Evolutionary conservation across 2,797 vertebrate species (phyloP).

Genomic region (Sebastes hopkinsi): DNA sequence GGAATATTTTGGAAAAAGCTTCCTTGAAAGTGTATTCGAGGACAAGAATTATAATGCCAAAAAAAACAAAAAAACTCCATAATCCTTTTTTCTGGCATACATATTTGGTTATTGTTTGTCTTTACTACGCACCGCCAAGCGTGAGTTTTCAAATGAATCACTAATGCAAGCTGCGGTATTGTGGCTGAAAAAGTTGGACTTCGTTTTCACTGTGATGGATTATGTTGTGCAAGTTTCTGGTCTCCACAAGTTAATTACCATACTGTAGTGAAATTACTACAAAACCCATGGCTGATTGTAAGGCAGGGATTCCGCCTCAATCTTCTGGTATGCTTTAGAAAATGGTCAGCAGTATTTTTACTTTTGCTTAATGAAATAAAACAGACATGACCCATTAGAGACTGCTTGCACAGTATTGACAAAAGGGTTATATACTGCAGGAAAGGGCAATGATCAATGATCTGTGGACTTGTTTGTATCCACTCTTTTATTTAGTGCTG

Average conservation of each 20-base stretch:
- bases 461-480: neutral
- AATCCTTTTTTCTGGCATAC: neutral
- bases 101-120: slow-evolving; percentile 1
- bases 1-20: neutral
- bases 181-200: neutral
- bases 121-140: neutral
- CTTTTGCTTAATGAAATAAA: neutral
- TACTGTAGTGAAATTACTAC: neutral
- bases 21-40: neutral
- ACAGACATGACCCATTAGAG: neutral
- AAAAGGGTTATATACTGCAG: neutral
- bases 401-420: neutral
- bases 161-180: neutral
- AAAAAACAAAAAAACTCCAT: neutral
- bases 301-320: neutral
- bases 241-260: slow-evolving; percentile 1
- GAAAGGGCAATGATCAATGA: neutral
- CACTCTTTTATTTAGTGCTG: neutral
- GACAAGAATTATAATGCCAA: neutral
- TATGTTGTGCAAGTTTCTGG: slow-evolving; percentile 2
- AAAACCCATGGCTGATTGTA: neutral
- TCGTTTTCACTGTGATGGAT: slow-evolving; percentile 14
- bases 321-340: neutral
- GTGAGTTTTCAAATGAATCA: neutral
- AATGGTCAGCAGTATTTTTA: neutral